A percentile compares a stretch with the other conserved stretches of the same genome.
Conservation (phyloP, 2,113 vertebrate genomes). For the Gambusia holbrooki region DNA sequence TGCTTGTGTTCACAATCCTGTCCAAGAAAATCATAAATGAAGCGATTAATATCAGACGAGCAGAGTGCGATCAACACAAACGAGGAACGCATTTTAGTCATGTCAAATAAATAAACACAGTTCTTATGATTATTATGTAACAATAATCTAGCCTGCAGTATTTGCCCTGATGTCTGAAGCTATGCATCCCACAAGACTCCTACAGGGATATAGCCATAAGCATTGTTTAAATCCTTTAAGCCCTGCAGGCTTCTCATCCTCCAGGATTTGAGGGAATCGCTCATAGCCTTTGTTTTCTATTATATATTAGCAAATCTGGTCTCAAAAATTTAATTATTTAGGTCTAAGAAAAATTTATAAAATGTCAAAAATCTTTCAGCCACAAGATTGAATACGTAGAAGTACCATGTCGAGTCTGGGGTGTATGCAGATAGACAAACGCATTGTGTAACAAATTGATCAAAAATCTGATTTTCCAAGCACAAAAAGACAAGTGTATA, state of each 20-base stretch:
- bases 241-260: neutral
- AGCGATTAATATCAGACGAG: neutral
- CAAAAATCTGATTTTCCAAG: neutral
- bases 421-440: neutral
- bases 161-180: neutral
- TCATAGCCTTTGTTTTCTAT: neutral
- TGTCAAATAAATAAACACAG: slow-evolving; percentile 1
- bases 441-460: neutral
- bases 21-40: neutral
- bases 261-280: neutral
- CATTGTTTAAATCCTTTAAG: neutral
- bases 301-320: neutral
- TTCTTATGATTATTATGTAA: neutral
- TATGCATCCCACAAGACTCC: neutral
- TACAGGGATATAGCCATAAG: neutral
- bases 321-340: neutral
- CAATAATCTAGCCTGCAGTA: neutral
- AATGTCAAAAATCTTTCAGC: neutral
- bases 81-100: neutral
- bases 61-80: neutral
- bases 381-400: neutral
- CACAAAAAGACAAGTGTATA: too few species aligned
- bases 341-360: neutral
- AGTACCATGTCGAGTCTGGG: neutral
- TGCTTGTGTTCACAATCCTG: neutral